phyloP scores from a whole-genome alignment of 2,888 invertebrate species.

The Brenthis hecate region DNA sequence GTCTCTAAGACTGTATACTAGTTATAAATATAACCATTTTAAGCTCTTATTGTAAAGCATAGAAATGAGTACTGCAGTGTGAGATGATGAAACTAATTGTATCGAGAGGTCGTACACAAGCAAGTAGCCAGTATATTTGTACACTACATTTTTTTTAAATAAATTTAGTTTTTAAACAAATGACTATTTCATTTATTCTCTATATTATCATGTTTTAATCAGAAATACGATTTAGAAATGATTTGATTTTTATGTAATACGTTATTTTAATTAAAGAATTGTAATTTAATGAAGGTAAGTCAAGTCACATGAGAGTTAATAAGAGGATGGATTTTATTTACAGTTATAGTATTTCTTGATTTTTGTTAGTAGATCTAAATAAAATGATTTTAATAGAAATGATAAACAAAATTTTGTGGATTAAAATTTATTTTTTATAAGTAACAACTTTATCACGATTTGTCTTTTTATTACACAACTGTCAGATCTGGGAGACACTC shows the following conservation, averaged over 20 bases:
- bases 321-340: no score
- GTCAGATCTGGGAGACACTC: conserved; percentile 60
- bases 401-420: conserved; percentile 31
- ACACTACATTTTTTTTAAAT: conserved; percentile 72
- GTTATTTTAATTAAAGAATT: no score
- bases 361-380: neutral
- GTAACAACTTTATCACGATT: conserved; percentile 77
- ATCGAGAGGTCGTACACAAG: conserved; percentile 55
- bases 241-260: no score
- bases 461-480: conserved; percentile 71
- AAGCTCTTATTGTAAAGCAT: conserved; percentile 38
- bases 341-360: no score
- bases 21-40: conserved; percentile 43
- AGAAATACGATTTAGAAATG: no score
- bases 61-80: neutral
- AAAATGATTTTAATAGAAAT: conserved; percentile 18
- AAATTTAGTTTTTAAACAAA: conserved; percentile 49
- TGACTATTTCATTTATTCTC: conserved; percentile 24
- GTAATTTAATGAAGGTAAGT: no score
- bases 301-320: no score
- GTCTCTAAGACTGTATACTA: conserved; percentile 62
- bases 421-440: conserved; percentile 59
- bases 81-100: conserved; percentile 21
- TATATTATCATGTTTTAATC: neutral
- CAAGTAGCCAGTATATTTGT: conserved; percentile 67